Evolutionary conservation across 2,113 vertebrate species (phyloP).

Genomic region (Panthera tigris): DNA sequence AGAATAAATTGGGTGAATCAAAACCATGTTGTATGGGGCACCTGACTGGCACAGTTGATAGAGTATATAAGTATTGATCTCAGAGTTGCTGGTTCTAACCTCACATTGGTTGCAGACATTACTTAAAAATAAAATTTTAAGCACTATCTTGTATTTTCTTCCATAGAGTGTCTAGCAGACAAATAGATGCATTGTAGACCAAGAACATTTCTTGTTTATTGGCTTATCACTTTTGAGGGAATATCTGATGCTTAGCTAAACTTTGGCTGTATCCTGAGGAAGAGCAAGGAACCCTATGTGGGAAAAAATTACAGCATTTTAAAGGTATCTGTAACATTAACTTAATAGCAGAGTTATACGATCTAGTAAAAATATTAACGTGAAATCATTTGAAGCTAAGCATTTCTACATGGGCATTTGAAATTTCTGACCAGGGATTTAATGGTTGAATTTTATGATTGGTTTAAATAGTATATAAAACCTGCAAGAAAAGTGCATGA

Average conservation of each 20-base stretch:
- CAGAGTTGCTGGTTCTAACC: neutral
- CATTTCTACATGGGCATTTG: slow-evolving; percentile 32
- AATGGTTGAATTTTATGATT: slow-evolving; percentile 56
- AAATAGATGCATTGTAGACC: neutral
- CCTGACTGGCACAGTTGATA: neutral
- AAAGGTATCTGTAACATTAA: slow-evolving; percentile 42
- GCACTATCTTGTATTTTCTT: neutral
- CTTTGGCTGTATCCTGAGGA: neutral
- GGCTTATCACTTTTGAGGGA: neutral
- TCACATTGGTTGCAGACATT: neutral
- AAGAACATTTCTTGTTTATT: neutral
- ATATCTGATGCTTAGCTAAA: neutral
- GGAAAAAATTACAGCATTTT: slow-evolving; percentile 31
- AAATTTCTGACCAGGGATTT: slow-evolving; percentile 53
- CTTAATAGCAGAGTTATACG: slow-evolving; percentile 53
- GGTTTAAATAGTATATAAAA: slow-evolving; percentile 30
- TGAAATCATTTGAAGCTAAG: slow-evolving; percentile 23
- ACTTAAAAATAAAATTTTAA: neutral
- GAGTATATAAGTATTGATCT: neutral
- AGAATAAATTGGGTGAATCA: neutral
- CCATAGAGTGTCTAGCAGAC: neutral
- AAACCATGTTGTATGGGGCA: neutral
- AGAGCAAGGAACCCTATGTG: neutral
- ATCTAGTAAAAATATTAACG: slow-evolving; percentile 50
- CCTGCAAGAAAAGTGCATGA: neutral